A percentile compares a stretch with the other conserved stretches of the same genome.
phyloP scores from a whole-genome alignment of 2,888 invertebrate genomes.

The Nomada flava region DNA sequence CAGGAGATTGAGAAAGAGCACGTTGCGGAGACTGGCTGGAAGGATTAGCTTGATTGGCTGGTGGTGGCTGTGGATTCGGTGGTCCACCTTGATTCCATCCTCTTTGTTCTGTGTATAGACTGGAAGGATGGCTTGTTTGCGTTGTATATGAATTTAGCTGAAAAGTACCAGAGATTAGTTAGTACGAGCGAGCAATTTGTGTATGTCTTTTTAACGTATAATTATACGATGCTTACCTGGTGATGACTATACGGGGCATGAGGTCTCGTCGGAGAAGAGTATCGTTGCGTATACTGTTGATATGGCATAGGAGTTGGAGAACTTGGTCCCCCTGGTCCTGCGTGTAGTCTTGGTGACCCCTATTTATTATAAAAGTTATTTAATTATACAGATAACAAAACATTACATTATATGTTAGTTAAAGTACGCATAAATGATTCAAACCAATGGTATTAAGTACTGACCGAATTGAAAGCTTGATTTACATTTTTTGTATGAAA shows the following conservation, averaged over 20 bases:
- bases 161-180: conserved; percentile 37
- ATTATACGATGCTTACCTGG: conserved; percentile 74
- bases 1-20: conserved; percentile 82
- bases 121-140: conserved; percentile 81
- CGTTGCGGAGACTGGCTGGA: conserved; percentile 83
- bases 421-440: neutral
- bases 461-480: neutral
- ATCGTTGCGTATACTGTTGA: conserved; percentile 83
- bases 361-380: conserved; percentile 53
- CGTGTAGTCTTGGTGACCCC: conserved; percentile 82
- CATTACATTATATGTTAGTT: neutral
- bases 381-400: neutral
- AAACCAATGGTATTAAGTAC: neutral
- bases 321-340: conserved; percentile 82
- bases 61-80: conserved; percentile 80
- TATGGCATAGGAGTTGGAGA: conserved; percentile 83
- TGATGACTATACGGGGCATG: conserved; percentile 83
- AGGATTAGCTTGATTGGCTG: conserved; percentile 80
- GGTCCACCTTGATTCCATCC: conserved; percentile 82
- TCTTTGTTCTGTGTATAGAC: conserved; percentile 81
- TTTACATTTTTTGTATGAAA: neutral
- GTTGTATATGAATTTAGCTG: conserved; percentile 81
- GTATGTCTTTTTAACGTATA: neutral
- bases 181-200: neutral
- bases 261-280: conserved; percentile 82